phyloP scores from a whole-genome alignment of 2,888 invertebrate genomes.

The Drosophila vallismaia region DNA sequence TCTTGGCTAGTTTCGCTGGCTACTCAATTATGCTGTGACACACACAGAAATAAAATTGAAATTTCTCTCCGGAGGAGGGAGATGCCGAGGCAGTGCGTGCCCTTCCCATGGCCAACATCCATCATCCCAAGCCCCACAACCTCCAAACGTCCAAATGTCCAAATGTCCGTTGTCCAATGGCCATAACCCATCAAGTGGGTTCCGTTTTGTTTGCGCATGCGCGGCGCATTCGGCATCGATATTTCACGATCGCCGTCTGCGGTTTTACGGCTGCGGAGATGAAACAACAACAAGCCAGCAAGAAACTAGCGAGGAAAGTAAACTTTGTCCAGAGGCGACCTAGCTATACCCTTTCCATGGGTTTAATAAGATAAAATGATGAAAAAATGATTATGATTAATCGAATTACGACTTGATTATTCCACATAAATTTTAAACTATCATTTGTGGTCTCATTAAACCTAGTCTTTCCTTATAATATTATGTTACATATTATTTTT shows the following conservation, averaged over 20 bases:
- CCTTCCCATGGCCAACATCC: conserved; percentile 57
- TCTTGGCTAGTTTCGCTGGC: conserved; percentile 27
- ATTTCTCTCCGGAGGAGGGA: neutral
- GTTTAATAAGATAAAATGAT: too few relatives aligned
- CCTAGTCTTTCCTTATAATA: too few relatives aligned
- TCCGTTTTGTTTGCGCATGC: conserved; percentile 74
- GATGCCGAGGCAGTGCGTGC: conserved; percentile 54
- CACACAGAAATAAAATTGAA: neutral
- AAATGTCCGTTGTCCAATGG: neutral
- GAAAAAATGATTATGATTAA: too few relatives aligned
- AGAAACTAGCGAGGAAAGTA: neutral
- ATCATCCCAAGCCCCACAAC: conserved; percentile 37
- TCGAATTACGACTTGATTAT: too few relatives aligned
- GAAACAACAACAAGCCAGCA: neutral
- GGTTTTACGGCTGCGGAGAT: conserved; percentile 17
- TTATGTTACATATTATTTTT: too few relatives aligned
- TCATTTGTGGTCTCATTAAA: too few relatives aligned
- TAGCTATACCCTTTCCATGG: too few relatives aligned
- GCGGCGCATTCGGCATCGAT: conserved; percentile 65
- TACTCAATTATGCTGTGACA: conserved; percentile 59
- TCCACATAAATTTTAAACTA: too few relatives aligned
- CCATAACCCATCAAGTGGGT: conserved; percentile 48
- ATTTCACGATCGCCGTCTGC: conserved; percentile 53
- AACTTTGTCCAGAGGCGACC: too few relatives aligned
- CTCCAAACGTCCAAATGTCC: too few relatives aligned